Conservation (phyloP, 2,888 invertebrate genomes). For the Coremacera marginata region DNA sequence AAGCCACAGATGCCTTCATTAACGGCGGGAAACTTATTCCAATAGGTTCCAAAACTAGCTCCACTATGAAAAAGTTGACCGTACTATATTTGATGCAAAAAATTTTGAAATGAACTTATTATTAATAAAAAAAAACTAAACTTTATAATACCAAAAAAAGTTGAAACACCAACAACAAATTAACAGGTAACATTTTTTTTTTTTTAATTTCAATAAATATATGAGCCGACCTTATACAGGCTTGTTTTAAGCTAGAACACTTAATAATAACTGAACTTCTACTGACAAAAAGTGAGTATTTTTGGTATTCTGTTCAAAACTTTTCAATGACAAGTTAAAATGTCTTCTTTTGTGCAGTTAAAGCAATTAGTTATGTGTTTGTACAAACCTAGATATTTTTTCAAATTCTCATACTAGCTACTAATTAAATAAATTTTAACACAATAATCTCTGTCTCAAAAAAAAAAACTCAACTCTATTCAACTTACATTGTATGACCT, state of each 20-base stretch:
- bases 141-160: conserved; percentile 2
- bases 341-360: background rate
- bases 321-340: conserved; percentile 3
- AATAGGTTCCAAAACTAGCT: conserved; percentile 10
- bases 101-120: background rate
- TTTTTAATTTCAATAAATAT: too few relatives aligned
- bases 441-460: too few relatives aligned
- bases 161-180: background rate
- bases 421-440: too few relatives aligned
- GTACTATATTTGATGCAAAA: background rate
- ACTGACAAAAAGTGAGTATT: too few relatives aligned
- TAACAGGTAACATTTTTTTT: background rate
- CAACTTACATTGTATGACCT: too few relatives aligned
- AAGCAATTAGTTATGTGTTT: background rate
- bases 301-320: too few relatives aligned
- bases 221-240: too few relatives aligned
- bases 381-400: background rate
- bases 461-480: too few relatives aligned
- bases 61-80: background rate
- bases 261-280: too few relatives aligned
- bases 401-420: too few relatives aligned
- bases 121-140: background rate
- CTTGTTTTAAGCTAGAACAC: too few relatives aligned
- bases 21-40: conserved; percentile 6
- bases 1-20: background rate